Conservation (phyloP, 2,888 invertebrate genomes). For the Apoda limacodes region DNA sequence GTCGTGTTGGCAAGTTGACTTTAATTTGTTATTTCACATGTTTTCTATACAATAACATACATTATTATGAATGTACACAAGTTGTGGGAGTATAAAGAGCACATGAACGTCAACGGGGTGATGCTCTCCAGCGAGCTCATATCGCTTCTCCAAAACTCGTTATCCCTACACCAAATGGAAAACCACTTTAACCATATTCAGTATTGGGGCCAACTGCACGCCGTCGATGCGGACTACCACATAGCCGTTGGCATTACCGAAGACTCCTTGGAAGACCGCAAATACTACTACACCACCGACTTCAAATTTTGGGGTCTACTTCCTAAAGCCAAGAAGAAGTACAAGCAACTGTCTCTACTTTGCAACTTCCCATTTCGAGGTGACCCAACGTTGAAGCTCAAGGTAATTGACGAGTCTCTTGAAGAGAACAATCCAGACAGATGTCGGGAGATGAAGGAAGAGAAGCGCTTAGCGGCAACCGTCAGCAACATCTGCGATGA, state of each 20-base stretch:
- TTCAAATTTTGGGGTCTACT: constrained; percentile 75
- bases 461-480: constrained; percentile 79
- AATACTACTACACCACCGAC: constrained; percentile 83
- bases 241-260: constrained; percentile 84
- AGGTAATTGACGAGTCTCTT: constrained; percentile 55
- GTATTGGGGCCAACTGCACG: constrained; percentile 89
- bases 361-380: constrained; percentile 60
- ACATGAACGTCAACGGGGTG: constrained; percentile 71
- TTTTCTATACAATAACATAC: no score
- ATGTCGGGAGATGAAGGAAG: constrained; percentile 76
- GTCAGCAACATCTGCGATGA: constrained; percentile 80
- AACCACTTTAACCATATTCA: constrained; percentile 85
- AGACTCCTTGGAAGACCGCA: constrained; percentile 78
- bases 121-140: constrained; percentile 80
- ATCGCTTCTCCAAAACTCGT: constrained; percentile 78
- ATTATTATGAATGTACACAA: constrained; percentile 60
- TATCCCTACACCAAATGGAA: constrained; percentile 83
- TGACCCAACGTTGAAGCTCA: constrained; percentile 62
- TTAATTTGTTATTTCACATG: no score
- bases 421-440: constrained; percentile 47
- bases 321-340: constrained; percentile 54
- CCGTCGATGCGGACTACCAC: constrained; percentile 82
- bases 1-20: no score
- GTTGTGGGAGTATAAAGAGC: constrained; percentile 57
- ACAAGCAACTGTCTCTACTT: constrained; percentile 48